Conservation (phyloP, 2,113 vertebrate genomes). For the Callithrix jacchus region DNA sequence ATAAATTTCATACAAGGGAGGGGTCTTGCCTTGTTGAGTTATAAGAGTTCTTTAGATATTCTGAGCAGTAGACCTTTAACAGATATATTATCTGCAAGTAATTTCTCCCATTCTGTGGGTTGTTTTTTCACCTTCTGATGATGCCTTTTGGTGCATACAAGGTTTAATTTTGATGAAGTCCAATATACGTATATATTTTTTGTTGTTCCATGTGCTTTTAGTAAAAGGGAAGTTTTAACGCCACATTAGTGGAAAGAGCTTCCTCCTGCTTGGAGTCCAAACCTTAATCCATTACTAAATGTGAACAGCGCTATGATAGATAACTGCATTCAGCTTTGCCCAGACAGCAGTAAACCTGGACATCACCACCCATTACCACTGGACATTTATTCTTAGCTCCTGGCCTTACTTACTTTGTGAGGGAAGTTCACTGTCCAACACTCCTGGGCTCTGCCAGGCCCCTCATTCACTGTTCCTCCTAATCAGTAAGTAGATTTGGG, state of each 20-base stretch:
- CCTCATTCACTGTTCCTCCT: background rate
- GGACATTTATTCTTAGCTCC: background rate
- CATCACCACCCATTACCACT: background rate
- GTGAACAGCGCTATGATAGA: background rate
- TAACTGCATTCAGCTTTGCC: background rate
- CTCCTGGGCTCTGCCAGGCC: background rate
- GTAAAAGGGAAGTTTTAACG: background rate
- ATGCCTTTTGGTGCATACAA: background rate
- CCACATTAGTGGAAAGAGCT: background rate
- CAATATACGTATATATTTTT: background rate
- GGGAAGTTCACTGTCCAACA: background rate
- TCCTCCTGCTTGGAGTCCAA: background rate
- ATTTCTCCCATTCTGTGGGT: background rate
- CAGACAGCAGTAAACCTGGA: background rate
- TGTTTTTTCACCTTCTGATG: background rate
- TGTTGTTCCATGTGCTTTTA: background rate
- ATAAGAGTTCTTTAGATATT: background rate
- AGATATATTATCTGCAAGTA: background rate
- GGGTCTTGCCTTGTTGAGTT: background rate
- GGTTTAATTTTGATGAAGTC: background rate
- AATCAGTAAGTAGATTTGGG: background rate
- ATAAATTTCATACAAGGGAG: background rate
- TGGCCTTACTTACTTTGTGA: background rate
- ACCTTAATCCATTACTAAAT: background rate
- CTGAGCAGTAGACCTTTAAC: background rate